Evolutionary conservation across 2,888 invertebrate genomes (phyloP).

Genomic region (Sesia bembeciformis): DNA sequence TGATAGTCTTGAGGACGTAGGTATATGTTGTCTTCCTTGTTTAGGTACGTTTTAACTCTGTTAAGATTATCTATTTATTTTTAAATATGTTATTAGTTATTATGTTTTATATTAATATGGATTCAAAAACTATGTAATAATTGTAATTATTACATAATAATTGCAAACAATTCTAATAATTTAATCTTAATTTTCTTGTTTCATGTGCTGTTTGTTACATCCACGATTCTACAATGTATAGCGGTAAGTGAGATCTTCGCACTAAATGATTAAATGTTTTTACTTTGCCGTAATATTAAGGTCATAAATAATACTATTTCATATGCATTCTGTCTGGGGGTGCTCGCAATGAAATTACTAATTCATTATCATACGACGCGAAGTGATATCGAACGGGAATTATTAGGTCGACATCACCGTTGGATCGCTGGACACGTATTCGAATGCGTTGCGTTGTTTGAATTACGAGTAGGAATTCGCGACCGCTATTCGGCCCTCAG

Average conservation of each 20-base stretch:
- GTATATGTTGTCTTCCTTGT: constrained; percentile 63
- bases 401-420: constrained; percentile 65
- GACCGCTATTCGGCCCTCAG: constrained; percentile 68
- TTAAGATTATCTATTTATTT: neutral
- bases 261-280: no score
- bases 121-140: no score
- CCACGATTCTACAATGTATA: constrained; percentile 19
- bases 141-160: no score
- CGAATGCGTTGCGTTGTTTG: constrained; percentile 38
- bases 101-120: no score
- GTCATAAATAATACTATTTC: neutral
- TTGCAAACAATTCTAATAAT: neutral
- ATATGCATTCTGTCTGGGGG: neutral
- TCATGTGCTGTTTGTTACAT: constrained; percentile 47
- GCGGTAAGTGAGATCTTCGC: constrained; percentile 46
- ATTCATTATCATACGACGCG: neutral
- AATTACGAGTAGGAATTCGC: constrained; percentile 71
- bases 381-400: constrained; percentile 39
- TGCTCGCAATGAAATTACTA: neutral
- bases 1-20: constrained; percentile 55
- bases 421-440: constrained; percentile 56
- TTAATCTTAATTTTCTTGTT: constrained; percentile 35
- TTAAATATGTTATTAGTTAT: no score
- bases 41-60: constrained; percentile 29
- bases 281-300: no score